Evolutionary conservation across 2,113 vertebrate species (phyloP), one percentile per base, ranked within the genome.

Genomic region (Oncorhynchus nerka): DNA sequence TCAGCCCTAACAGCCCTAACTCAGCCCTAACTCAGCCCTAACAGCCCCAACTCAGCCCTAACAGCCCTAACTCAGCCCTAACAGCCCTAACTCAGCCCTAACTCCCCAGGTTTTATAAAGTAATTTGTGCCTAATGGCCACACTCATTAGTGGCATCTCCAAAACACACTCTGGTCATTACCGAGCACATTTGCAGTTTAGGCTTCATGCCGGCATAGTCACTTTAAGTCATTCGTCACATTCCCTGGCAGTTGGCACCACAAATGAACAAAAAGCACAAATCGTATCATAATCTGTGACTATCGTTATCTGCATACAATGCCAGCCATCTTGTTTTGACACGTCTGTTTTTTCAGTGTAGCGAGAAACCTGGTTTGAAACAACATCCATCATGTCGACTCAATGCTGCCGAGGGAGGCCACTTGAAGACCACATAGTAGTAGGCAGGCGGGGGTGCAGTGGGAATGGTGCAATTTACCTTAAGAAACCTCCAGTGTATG

Each of bases 61-160:
- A 39, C 34, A 34, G 34, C 1, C 34, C 6, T 34, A 34, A 34
- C 34, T 34, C 32, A 73, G 68, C 73, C 73, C 84, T 86, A 76
- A 79, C 88, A 77, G 80, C 84, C 79, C 30, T 32, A 32, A 39
- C 39, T 78, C 75, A n/a, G n/a, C n/a, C n/a, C n/a, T 32, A 30
- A 81, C 87, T 86, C 85, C 73, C 73, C 78, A 79, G 86, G 85
- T 87, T 91, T 90, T 88, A 90, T 9, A 92, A 89, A 72, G 84
- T 84, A 80, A 88, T 93, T 92, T 90, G 89, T 85, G 88, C 80
- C 84, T 93, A 92, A 93, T 93, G 89, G 89, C 69, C 66, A 51
- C 78, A 76, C 90, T 93, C 92, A 92, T 94, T 93, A 93, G 82
- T 84, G 77, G 85, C 79, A 75, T 87, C 84, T 86, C 80, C 89